Evolutionary conservation across 2,888 invertebrate species (phyloP), one percentile per base, ranked within the genome.

Genomic region (Eupithecia tripunctaria): DNA sequence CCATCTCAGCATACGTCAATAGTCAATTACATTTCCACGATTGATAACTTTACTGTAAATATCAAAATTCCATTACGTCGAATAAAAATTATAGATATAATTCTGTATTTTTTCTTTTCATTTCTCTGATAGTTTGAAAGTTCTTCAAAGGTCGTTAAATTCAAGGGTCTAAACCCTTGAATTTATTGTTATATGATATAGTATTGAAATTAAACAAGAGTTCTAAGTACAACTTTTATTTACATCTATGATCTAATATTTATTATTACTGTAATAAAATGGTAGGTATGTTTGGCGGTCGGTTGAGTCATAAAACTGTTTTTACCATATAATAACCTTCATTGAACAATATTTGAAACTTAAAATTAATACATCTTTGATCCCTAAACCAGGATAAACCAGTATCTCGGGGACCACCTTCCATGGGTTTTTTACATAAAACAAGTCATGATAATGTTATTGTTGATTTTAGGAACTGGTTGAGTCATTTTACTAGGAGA

Each of bases 191-290:
- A 8, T 36, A 36, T 8, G 36, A 36, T 8, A 36, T 0, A n/a
- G n/a, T 41, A 1, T 15, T 63, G 32, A 36, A 68, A 72, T 73
- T 79, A 84, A 83, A 79, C 68, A 79, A 74, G n/a, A 70, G 67
- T 79, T 85, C 89, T 90, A 90, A 89, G 91, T 91, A 91, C 89
- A 85, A 86, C 74, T 85, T 90, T 89, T 90, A 90, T 89, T 89
- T 89, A 90, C 88, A 82, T 72, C 74, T 70, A 71, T 68, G 32
- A 60, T 74, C 74, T 74, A 74, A 70, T 51, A 69, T 56, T 69
- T 74, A 63, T 69, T 74, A 63, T 25, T 21, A 38, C 7, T 5
- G 36, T 21, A 64, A 32, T 29, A 12, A 32, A 32, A 63, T n/a
- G 32, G 32, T 63, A 63, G 8, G 18, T 63, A 36, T 14, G 25